Evolutionary conservation across 2,888 invertebrate species (phyloP).

Genomic region (Fragum fragum): DNA sequence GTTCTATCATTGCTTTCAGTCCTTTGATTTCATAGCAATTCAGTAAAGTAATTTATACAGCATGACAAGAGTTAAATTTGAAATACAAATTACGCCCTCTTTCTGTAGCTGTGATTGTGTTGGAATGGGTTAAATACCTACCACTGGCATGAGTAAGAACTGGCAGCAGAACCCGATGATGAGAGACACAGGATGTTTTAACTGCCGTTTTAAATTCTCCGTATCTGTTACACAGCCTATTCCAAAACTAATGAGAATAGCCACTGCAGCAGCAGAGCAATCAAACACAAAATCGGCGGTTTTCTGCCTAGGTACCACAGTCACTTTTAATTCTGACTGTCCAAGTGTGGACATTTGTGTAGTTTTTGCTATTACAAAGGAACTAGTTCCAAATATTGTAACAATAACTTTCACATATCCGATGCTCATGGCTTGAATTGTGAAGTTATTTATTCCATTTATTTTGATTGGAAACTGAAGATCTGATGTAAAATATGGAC

Average conservation of each 20-base stretch:
- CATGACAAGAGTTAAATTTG: too few species aligned
- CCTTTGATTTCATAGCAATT: too few species aligned
- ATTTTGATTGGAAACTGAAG: slow-evolving; percentile 68
- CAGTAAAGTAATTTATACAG: too few species aligned
- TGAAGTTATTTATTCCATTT: slow-evolving; percentile 74
- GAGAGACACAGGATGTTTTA: slow-evolving; percentile 83
- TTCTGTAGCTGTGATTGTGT: too few species aligned
- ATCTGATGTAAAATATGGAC: slow-evolving; percentile 53
- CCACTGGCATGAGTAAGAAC: slow-evolving; percentile 85
- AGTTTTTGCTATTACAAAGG: slow-evolving; percentile 67
- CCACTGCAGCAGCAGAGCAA: slow-evolving; percentile 82
- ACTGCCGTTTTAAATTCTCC: slow-evolving; percentile 80
- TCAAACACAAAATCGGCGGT: slow-evolving; percentile 84
- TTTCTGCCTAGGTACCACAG: slow-evolving; percentile 75
- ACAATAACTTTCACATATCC: slow-evolving; percentile 80
- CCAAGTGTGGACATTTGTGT: slow-evolving; percentile 70
- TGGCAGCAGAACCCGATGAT: slow-evolving; percentile 84
- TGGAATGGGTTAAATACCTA: slow-evolving; percentile 74
- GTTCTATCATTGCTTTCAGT: too few species aligned
- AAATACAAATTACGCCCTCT: too few species aligned
- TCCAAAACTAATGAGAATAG: slow-evolving; percentile 84
- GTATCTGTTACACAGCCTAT: slow-evolving; percentile 85
- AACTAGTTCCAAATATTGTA: slow-evolving; percentile 74
- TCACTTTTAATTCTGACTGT: slow-evolving; percentile 74
- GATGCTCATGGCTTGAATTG: slow-evolving; percentile 79